Percentiles rank a stretch among this genome's conserved stretches.
These are phyloP conservation scores for Aptenodytes patagonicus DNA, from an alignment of 2,113 vertebrate species.

Conservation along the genomic window DNA sequence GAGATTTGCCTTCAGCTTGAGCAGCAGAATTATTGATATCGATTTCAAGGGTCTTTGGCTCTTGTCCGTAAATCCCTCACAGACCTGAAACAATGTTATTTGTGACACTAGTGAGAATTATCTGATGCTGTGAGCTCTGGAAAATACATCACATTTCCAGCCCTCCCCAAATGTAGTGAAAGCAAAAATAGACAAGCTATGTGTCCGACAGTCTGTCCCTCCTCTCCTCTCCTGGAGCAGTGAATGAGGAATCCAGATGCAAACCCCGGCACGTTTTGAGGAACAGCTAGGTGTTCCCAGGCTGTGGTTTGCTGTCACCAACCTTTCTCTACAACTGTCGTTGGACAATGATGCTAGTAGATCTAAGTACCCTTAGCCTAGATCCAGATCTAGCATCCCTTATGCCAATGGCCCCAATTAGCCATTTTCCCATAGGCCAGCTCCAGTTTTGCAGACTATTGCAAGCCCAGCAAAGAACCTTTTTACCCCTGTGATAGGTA, in stretches of 20 bases:
- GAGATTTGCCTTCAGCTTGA: constrained; percentile 10
- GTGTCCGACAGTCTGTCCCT: too few relatives aligned
- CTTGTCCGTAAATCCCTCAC: neutral
- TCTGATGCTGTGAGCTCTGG: neutral
- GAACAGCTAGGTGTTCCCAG: neutral
- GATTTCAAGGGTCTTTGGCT: constrained; percentile 14
- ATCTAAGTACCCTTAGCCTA: neutral
- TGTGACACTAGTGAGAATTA: neutral
- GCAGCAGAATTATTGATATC: neutral
- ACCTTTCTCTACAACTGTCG: neutral
- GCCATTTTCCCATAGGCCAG: neutral
- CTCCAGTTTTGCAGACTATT: neutral
- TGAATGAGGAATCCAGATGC: neutral
- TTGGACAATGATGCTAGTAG: neutral
- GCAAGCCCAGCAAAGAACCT: neutral
- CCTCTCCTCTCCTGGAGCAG: neutral
- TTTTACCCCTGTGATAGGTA: neutral
- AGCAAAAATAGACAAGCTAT: neutral
- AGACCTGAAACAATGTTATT: neutral
- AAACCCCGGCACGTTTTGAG: neutral
- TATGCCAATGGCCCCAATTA: neutral
- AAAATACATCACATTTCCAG: neutral
- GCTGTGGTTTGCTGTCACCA: neutral
- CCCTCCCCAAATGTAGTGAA: neutral
- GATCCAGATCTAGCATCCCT: neutral